Evolutionary conservation across 2,888 invertebrate species (phyloP), one percentile per base, ranked within the genome.

Genomic region (Pyrrhia umbra): DNA sequence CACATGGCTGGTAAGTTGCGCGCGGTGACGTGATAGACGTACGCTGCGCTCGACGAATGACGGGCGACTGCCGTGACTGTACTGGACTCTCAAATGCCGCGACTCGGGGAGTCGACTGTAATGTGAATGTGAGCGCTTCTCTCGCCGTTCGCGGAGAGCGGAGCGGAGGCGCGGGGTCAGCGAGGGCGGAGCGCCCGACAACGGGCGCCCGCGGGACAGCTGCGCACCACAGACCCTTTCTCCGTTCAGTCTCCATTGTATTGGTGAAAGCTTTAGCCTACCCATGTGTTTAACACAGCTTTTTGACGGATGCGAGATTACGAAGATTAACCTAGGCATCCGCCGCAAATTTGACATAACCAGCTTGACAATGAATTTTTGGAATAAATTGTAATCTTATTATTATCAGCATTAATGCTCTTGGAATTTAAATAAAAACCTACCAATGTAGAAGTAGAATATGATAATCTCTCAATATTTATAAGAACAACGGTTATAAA

Each of bases 181-280:
- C 86, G 89, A 89, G 92, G 90, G 91, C 90, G 91, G 88, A 90
- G 88, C 90, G 85, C 90, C 88, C 81, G 88, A 75, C 85, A 79
- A 77, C 79, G 82, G 87, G 88, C 89, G 86, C 92, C 92, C 90
- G 88, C 89, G 86, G 93, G 92, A 94, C 94, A 94, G 93, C 93
- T 94, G 94, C 92, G 90, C 90, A 86, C 83, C 87, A 77, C 85
- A 84, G 90, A 92, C 94, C 92, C 93, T 92, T 94, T 94, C 92
- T 92, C 91, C 83, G 80, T 84, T 87, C 83, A 83, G 80, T 81
- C 85, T 88, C 85, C 75, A 87, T 88, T 89, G 85, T 88, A 83
- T 82, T 84, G 86, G 92, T 90, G 92, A 93, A 93, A 93, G 92
- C 92, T 88, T 79, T 65, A 80, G 72, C 73, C 75, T 75, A 75